Conservation (phyloP, 2,113 vertebrate species). For the Cyrtonyx montezumae region DNA sequence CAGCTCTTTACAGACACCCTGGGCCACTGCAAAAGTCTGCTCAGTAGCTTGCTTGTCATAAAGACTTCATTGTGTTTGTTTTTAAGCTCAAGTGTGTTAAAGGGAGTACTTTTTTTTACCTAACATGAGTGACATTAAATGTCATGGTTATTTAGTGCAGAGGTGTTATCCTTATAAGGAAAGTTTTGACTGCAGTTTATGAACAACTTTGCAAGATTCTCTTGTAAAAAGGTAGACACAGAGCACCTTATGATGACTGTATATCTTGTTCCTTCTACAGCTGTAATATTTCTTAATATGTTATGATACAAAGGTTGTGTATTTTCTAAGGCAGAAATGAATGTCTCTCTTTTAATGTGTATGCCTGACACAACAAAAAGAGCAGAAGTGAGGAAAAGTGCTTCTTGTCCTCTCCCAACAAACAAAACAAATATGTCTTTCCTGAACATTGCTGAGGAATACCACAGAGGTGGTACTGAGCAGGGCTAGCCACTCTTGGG, state of each 20-base stretch:
- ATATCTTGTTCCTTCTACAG: not conserved
- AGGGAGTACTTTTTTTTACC: not conserved
- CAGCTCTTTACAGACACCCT: not conserved
- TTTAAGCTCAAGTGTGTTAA: not conserved
- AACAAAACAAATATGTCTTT: not conserved
- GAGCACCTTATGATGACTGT: not conserved
- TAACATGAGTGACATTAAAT: not conserved
- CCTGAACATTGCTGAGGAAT: not conserved
- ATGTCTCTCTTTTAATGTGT: not conserved
- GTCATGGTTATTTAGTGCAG: not conserved
- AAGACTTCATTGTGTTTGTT: not conserved
- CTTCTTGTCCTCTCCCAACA: not conserved
- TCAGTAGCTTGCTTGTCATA: not conserved
- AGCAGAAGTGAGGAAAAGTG: not conserved
- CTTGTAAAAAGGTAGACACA: not conserved
- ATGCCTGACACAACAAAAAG: not conserved
- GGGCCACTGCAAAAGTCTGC: not conserved
- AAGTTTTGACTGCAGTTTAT: not conserved
- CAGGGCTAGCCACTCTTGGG: rapidly evolving
- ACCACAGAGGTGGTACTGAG: not conserved
- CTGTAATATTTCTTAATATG: not conserved
- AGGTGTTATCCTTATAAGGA: not conserved
- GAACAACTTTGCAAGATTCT: not conserved
- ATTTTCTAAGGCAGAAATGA: not conserved
- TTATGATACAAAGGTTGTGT: not conserved